Evolutionary conservation across 2,113 vertebrate species (phyloP), one percentile per base, ranked within the genome.

Genomic region (Syngnathus scovelli): DNA sequence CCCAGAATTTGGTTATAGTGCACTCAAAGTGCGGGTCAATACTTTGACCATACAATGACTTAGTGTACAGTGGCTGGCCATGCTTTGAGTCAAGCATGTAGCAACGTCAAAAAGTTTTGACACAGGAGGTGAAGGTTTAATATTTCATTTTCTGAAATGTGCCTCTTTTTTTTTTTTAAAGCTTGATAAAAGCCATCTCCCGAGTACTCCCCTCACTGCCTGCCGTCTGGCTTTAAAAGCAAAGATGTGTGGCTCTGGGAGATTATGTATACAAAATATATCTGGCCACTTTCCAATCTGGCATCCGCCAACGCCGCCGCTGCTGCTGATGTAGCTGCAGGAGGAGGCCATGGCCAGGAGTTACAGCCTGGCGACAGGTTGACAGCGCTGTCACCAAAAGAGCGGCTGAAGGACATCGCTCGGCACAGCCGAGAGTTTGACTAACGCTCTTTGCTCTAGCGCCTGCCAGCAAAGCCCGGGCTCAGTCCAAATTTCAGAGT

Each of bases 351-450:
- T 48, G 61, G 73, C 66, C 68, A 71, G 21, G 73, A 59, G 70
- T 37, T 78, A 80, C 70, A 21, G 63, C 74, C 73, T 77, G 79
- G 76, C 75, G 71, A 64, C 38, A 11, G 60, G 1, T 23, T 76
- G 80, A 78, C 79, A 68, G 70, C 64, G 9, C 7, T 71, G 73
- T 65, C 70, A 79, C 69, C 1, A 23, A 27, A 62, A 44, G 69
- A 77, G 55, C 41, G 54, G 67, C 27, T 72, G 61, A 82, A 83
- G 83, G 83, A 79, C 77, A 72, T 61, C 63, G 51, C 21, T 68
- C 41, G 75, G 84, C 80, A 80, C 76, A 75, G 71, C 54, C 51
- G 52, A 64, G 54, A 75, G 66, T 78, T 80, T 78, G 76, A 75
- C 81, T 79, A 69, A 83, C 72, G 70, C 81, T 67, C 69, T 73